Base-by-base conservation (phyloP, 1,140 invertebrate genomes). In the Temnothorax longispinosus region DNA sequence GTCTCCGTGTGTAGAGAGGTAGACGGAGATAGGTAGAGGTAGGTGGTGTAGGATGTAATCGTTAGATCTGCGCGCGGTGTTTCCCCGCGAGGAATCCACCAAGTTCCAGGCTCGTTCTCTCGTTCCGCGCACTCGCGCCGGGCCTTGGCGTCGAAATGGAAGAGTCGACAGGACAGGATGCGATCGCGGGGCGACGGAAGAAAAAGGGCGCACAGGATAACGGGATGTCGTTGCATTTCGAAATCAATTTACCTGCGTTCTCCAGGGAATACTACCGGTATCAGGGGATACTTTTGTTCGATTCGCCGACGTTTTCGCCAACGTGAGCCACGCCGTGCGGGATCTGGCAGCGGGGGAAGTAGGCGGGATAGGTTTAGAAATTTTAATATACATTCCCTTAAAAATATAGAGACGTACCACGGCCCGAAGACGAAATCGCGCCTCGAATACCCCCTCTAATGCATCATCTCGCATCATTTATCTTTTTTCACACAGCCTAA, bases 211-310 rank as follows among this genome's bases (percentile, higher is more conserved):
- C 50, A 60, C 64, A 44, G 47, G 71, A 50, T 88, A 90, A 90
- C 81, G 75, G 89, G 90, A 54, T 15, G 71, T n/a, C 64, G 76
- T 47, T 71, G 85, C 86, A 86, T 90, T 88, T 90, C 81, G 89
- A 81, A 84, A 88, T 90, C 89, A 90, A 90, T 90, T 90, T 90
- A 90, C 58, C 41, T 21, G 0, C 38, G 64, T 47, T 54, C 67
- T 35, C 44, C 44, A n/a, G 44, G 44, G 52, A 44, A 32, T 44
- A n/a, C 54, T 72, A 56, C 82, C 38, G 47, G 60, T 90, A 88
- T 72, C 54, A 21, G 69, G 60, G 75, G 86, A 90, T 90, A 88
- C 81, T 54, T 82, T 88, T 87, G 86, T 90, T 90, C 85, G 85
- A 89, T 90, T 76, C 80, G 32, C 35, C 69, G 80, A 60, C 52